A percentile compares a stretch with the other conserved stretches of the same genome.
Conservation (phyloP, 1,140 invertebrate genomes). For the Tetramorium parvispinum region DNA sequence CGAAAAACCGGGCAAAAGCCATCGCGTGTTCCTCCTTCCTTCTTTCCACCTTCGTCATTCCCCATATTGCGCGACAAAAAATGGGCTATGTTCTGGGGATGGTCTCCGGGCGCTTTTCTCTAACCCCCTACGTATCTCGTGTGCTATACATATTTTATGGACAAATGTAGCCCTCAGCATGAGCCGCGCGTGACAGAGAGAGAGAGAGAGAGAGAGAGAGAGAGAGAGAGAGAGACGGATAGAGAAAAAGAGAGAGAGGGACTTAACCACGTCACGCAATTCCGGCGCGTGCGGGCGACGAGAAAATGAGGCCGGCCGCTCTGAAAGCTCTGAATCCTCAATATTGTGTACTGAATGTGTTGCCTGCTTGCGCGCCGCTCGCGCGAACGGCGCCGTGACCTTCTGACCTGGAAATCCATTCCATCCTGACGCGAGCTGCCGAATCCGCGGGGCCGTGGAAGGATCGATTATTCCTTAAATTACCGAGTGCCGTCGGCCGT, state of each 20-base stretch:
- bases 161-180: neutral
- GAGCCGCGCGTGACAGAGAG: neutral
- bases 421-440: conserved; percentile 35
- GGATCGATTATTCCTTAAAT: conserved; percentile 57
- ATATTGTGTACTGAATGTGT: conserved; percentile 50
- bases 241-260: neutral
- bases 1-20: neutral
- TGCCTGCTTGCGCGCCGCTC: conserved; percentile 12
- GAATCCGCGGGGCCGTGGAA: neutral
- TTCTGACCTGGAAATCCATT: conserved; percentile 56
- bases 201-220: neutral
- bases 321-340: conserved; percentile 47
- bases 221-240: neutral
- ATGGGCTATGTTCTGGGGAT: neutral
- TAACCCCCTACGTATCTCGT: neutral
- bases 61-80: conserved; percentile 6
- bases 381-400: conserved; percentile 39
- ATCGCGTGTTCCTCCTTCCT: neutral
- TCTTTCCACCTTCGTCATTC: neutral
- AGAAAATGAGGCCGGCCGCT: conserved; percentile 13
- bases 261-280: conserved; percentile 8
- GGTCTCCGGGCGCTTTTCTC: neutral
- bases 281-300: neutral
- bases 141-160: conserved; percentile 34
- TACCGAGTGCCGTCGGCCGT: neutral